phyloP scores from a whole-genome alignment of 2,888 invertebrate genomes.

The Thelaira solivaga region DNA sequence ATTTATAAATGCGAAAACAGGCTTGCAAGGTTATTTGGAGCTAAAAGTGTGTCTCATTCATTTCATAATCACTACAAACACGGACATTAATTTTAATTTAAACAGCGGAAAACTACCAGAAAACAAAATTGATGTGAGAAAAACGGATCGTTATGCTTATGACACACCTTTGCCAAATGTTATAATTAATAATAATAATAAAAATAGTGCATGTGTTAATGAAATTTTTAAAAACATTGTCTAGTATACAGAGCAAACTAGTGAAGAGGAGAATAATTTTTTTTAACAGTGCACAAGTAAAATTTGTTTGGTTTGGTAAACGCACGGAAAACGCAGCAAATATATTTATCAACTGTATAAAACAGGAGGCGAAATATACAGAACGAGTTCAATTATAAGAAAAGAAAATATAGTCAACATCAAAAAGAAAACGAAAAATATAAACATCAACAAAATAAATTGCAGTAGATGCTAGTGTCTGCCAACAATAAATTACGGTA shows the following conservation, averaged over 20 bases:
- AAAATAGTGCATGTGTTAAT: slow-evolving; percentile 35
- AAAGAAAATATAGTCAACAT: slow-evolving; percentile 10
- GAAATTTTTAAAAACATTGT: slow-evolving; percentile 58
- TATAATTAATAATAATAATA: slow-evolving; percentile 19
- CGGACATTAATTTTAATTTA: neutral
- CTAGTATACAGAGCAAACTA: slow-evolving; percentile 19
- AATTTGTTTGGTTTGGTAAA: slow-evolving; percentile 71
- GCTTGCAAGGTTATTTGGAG: slow-evolving; percentile 65
- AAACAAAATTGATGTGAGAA: slow-evolving; percentile 41
- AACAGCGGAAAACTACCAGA: slow-evolving; percentile 16
- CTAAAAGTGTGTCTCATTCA: slow-evolving; percentile 68
- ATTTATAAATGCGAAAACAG: slow-evolving; percentile 23
- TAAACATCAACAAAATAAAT: slow-evolving; percentile 25
- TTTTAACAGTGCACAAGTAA: slow-evolving; percentile 52
- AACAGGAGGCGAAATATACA: slow-evolving; percentile 2
- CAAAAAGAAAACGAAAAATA: neutral
- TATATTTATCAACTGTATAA: slow-evolving; percentile 48
- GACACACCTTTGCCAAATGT: slow-evolving; percentile 49
- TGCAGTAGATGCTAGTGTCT: slow-evolving; percentile 35
- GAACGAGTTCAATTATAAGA: slow-evolving; percentile 29
- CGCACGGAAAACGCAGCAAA: slow-evolving; percentile 60
- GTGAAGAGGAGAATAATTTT: slow-evolving; percentile 47
- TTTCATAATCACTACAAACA: slow-evolving; percentile 65
- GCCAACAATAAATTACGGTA: slow-evolving; percentile 66
- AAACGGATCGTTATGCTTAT: slow-evolving; percentile 64